Percentiles rank a stretch among this genome's conserved stretches.
These are phyloP conservation scores for Catostylus mosaicus DNA, from an alignment of 30 jellyfish, hydroid and myxozoan genomes.

Conservation along the genomic window DNA sequence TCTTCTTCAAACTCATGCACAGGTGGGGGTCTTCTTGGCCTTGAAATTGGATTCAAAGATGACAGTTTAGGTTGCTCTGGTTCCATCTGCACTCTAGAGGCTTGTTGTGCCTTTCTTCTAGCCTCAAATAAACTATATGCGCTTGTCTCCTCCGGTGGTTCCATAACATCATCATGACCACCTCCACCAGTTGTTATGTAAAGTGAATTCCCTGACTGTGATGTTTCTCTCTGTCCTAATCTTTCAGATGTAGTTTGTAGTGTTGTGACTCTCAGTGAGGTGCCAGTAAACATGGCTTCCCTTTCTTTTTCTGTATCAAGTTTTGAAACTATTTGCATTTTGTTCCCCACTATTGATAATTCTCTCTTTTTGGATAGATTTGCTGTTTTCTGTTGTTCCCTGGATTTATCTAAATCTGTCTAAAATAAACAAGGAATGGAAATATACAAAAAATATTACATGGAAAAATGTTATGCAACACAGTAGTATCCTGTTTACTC, in stretches of 20 bases:
- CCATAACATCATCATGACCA: background rate
- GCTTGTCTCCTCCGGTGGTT: slow-evolving; percentile 14
- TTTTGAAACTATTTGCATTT: slow-evolving; percentile 31
- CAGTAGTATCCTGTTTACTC: no score
- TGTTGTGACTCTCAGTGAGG: slow-evolving; percentile 72
- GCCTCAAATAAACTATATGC: slow-evolving; percentile 62
- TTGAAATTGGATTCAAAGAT: slow-evolving; percentile 57
- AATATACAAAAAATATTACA: no score
- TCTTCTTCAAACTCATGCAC: background rate
- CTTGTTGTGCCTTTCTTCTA: slow-evolving; percentile 56
- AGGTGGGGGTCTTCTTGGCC: slow-evolving; percentile 56
- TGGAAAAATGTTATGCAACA: no score
- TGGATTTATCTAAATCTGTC: slow-evolving; percentile 26
- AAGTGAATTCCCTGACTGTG: slow-evolving; percentile 20
- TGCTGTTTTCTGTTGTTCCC: slow-evolving; percentile 26
- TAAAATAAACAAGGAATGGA: no score
- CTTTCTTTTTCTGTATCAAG: slow-evolving; percentile 62
- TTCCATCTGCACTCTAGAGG: slow-evolving; percentile 8
- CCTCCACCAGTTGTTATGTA: slow-evolving; percentile 17
- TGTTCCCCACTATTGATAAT: slow-evolving; percentile 29
- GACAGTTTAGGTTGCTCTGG: slow-evolving; percentile 29
- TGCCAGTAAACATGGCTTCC: slow-evolving; percentile 71
- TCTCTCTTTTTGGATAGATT: slow-evolving; percentile 30
- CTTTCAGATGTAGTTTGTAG: slow-evolving; percentile 49
- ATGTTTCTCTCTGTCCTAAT: slow-evolving; percentile 36